These are phyloP conservation scores for Lamellibrachia satsuma DNA, from an alignment of 2,888 invertebrate genomes.

Conservation along the genomic window DNA sequence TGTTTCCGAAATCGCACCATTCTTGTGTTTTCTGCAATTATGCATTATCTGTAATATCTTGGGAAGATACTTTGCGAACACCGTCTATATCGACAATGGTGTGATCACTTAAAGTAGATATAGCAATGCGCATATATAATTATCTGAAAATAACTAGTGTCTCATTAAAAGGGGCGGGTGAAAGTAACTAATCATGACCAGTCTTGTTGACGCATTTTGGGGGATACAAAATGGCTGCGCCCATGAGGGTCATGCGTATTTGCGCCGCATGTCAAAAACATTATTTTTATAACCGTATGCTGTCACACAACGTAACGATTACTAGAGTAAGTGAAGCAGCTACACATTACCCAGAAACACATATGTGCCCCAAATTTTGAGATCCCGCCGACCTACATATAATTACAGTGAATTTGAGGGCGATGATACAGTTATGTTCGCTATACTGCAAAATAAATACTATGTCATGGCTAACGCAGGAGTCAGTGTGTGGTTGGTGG, in stretches of 20 bases:
- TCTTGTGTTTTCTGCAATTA: background rate
- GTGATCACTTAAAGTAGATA: background rate
- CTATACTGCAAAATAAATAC: background rate
- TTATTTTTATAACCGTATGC: background rate
- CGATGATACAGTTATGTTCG: background rate
- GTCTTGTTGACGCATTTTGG: background rate
- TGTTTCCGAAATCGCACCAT: background rate
- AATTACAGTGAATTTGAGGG: background rate
- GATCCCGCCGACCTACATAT: background rate
- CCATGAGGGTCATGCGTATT: conserved; percentile 28
- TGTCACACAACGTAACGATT: background rate
- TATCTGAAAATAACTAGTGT: background rate
- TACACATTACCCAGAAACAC: background rate
- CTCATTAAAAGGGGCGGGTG: background rate
- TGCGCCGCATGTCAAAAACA: conserved; percentile 22
- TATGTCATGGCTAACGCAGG: background rate
- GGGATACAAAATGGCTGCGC: conserved; percentile 25
- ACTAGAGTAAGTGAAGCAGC: conserved; percentile 13
- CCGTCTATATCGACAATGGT: background rate
- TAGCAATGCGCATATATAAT: background rate
- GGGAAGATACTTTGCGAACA: background rate
- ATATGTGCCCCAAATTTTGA: background rate
- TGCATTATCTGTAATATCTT: background rate
- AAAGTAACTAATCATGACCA: background rate
- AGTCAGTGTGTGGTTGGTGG: background rate